Evolutionary conservation across 2,113 vertebrate species (phyloP).

Genomic region (Oostethus manadensis): DNA sequence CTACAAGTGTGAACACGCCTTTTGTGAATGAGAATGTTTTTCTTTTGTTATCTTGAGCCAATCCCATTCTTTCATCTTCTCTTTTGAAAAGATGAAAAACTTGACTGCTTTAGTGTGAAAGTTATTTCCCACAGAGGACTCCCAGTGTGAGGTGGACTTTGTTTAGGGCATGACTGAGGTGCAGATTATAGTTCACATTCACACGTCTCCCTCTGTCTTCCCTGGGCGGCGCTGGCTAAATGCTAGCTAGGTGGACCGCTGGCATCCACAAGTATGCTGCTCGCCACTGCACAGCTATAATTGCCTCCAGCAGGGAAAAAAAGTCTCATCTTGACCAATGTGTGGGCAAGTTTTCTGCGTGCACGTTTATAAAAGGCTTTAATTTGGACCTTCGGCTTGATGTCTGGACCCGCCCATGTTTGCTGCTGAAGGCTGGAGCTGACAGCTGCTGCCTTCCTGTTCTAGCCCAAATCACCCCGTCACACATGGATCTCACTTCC

Average conservation of each 20-base stretch:
- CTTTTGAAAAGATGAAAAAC: too few species aligned
- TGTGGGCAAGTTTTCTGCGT: conserved; percentile 42
- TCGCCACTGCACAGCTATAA: conserved; percentile 52
- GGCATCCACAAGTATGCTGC: conserved; percentile 44
- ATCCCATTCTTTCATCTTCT: too few species aligned
- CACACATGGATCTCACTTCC: too few species aligned
- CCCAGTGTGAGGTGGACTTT: conserved; percentile 9
- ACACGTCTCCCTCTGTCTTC: conserved; percentile 36
- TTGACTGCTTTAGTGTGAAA: too few species aligned
- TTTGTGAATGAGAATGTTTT: too few species aligned
- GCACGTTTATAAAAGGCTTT: conserved; percentile 41
- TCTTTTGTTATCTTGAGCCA: too few species aligned
- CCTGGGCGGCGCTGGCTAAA: conserved; percentile 50
- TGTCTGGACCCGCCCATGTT: conserved; percentile 42
- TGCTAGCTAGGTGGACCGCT: conserved; percentile 49
- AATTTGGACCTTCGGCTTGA: conserved; percentile 43
- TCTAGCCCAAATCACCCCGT: background rate
- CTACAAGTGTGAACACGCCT: too few species aligned
- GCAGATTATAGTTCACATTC: conserved; percentile 63
- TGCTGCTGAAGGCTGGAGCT: conserved; percentile 7
- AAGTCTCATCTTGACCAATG: conserved; percentile 43
- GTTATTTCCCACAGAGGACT: conserved; percentile 5
- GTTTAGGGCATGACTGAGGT: conserved; percentile 52
- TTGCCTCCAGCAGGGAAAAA: conserved; percentile 64
- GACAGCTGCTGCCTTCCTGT: conserved; percentile 13